A percentile compares a stretch with the other conserved stretches of the same genome.
These are phyloP conservation scores for Cyanistes caeruleus DNA, from an alignment of 2,113 vertebrate genomes.

Conservation along the genomic window DNA sequence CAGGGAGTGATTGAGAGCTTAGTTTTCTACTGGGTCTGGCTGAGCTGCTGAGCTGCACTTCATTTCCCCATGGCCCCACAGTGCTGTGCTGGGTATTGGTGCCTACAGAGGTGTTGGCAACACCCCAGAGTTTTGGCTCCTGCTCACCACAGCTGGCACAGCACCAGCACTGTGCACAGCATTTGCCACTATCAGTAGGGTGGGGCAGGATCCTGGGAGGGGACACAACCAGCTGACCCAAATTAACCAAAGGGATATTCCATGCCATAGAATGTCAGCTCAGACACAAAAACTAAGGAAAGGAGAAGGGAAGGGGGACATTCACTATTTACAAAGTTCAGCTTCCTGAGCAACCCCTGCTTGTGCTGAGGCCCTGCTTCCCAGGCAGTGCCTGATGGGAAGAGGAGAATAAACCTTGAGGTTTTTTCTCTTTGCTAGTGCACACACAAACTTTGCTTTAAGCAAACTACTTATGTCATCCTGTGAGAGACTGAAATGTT, in stretches of 20 bases:
- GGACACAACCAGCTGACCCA: neutral
- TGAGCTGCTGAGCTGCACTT: neutral
- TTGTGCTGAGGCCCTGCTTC: neutral
- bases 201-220: neutral
- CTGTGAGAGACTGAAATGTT: neutral
- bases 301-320: neutral
- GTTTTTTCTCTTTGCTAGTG: neutral
- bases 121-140: neutral
- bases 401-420: neutral
- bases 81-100: neutral
- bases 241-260: neutral
- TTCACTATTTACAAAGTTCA: neutral
- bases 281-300: neutral
- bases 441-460: fast-evolving
- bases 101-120: neutral
- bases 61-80: neutral
- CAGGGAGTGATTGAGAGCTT: neutral
- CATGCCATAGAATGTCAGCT: neutral
- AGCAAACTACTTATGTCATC: neutral
- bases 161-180: neutral
- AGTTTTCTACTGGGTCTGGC: neutral
- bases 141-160: neutral
- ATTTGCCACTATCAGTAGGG: too few relatives aligned
- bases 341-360: neutral
- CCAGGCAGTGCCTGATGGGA: neutral